phyloP scores from a whole-genome alignment of 2,888 invertebrate species.

The Masnerella sp. region DNA sequence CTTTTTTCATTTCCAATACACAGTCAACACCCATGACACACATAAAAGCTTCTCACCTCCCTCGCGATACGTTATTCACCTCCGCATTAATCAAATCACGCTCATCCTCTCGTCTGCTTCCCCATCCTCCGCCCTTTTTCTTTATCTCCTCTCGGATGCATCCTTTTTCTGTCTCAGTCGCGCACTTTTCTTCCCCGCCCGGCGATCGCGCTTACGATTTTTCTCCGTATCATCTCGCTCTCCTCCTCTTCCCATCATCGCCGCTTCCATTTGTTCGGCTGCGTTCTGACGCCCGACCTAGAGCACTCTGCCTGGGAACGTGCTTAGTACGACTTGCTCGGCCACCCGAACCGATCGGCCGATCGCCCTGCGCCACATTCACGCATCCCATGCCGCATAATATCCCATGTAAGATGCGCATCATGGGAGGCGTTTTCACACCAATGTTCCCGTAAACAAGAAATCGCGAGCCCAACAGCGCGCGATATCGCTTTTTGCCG shows the following conservation, averaged over 20 bases:
- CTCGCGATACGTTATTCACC: constrained; percentile 28
- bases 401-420: constrained; percentile 38
- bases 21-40: constrained; percentile 25
- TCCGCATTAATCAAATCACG: constrained; percentile 38
- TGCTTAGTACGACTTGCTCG: constrained; percentile 63
- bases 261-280: constrained; percentile 15
- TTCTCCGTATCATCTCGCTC: constrained; percentile 19
- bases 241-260: constrained; percentile 20
- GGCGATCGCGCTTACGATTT: constrained; percentile 31
- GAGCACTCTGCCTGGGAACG: constrained; percentile 66
- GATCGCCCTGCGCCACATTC: constrained; percentile 55
- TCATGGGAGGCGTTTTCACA: constrained; percentile 56
- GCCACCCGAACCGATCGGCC: constrained; percentile 59
- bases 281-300: constrained; percentile 36
- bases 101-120: constrained; percentile 38
- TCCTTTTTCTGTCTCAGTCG: constrained; percentile 37
- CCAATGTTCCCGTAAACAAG: constrained; percentile 43
- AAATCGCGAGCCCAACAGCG: constrained; percentile 15
- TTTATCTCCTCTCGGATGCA: constrained; percentile 41
- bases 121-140: constrained; percentile 48
- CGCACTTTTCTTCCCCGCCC: constrained; percentile 41
- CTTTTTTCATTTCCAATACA: constrained; percentile 1
- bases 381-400: too few relatives aligned
- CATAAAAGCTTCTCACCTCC: constrained; percentile 17
- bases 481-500: constrained; percentile 14